These are phyloP conservation scores for Tamias sibiricus DNA, from an alignment of 2,113 vertebrate genomes.

Conservation along the genomic window DNA sequence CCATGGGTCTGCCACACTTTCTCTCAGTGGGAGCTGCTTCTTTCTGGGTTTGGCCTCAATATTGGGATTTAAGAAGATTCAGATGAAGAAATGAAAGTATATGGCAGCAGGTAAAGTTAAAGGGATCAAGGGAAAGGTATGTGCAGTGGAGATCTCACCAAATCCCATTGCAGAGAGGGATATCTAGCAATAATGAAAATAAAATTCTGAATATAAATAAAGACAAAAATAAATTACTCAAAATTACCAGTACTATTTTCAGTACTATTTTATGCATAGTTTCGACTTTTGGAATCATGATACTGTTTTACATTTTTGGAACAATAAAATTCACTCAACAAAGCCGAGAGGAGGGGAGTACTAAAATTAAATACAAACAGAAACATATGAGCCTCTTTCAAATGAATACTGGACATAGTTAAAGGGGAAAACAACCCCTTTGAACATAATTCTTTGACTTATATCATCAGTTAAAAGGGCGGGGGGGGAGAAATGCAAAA, in stretches of 20 bases:
- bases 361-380: neutral
- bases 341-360: neutral
- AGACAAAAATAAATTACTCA: neutral
- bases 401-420: neutral
- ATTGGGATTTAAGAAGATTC: neutral
- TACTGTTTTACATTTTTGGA: neutral
- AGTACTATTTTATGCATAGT: neutral
- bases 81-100: neutral
- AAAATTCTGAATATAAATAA: neutral
- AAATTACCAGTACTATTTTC: neutral
- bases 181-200: neutral
- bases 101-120: neutral
- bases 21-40: neutral
- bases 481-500: neutral
- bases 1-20: too few relatives aligned
- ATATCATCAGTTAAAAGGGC: neutral
- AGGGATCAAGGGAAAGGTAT: neutral
- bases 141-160: neutral
- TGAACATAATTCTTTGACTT: neutral
- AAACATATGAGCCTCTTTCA: neutral
- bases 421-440: neutral
- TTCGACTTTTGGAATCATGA: constrained; percentile 9
- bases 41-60: neutral
- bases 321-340: constrained; percentile 7
- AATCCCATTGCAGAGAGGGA: neutral